These are phyloP conservation scores for Parapristionchus giblindavisi DNA, from an alignment of 2,888 invertebrate genomes.

Conservation along the genomic window DNA sequence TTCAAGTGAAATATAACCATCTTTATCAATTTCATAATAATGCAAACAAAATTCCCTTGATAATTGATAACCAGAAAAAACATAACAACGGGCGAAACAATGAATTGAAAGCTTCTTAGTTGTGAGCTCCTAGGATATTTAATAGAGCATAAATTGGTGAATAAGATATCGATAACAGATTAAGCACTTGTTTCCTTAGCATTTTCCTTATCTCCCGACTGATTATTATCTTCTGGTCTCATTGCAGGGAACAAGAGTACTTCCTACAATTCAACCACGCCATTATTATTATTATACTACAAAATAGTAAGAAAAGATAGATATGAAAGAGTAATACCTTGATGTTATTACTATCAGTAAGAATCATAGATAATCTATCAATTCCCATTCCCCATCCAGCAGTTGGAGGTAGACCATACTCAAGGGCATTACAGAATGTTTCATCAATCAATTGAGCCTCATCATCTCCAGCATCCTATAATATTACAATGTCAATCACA, in stretches of 20 bases:
- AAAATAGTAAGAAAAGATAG: neutral
- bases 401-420: constrained; percentile 97
- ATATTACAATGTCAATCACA: neutral
- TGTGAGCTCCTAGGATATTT: constrained; percentile 4
- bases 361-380: constrained; percentile 95
- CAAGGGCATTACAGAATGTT: constrained; percentile 93
- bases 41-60: too few relatives aligned
- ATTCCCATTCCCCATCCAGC: constrained; percentile 99
- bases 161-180: neutral
- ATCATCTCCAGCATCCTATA: constrained; percentile 93
- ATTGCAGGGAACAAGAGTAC: constrained; percentile 97
- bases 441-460: constrained; percentile 97
- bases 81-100: constrained; percentile 21
- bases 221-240: constrained; percentile 82
- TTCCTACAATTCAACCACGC: constrained; percentile 80
- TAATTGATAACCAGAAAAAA: neutral
- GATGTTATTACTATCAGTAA: constrained; percentile 97
- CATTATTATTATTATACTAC: constrained; percentile 47
- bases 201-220: constrained; percentile 26
- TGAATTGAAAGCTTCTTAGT: constrained; percentile 22
- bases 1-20: too few relatives aligned
- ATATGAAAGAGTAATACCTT: constrained; percentile 78
- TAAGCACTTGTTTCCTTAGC: constrained; percentile 17
- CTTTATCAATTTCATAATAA: too few relatives aligned
- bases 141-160: constrained; percentile 5